Conservation (phyloP, 1,140 invertebrate genomes). For the Cepaea nemoralis region DNA sequence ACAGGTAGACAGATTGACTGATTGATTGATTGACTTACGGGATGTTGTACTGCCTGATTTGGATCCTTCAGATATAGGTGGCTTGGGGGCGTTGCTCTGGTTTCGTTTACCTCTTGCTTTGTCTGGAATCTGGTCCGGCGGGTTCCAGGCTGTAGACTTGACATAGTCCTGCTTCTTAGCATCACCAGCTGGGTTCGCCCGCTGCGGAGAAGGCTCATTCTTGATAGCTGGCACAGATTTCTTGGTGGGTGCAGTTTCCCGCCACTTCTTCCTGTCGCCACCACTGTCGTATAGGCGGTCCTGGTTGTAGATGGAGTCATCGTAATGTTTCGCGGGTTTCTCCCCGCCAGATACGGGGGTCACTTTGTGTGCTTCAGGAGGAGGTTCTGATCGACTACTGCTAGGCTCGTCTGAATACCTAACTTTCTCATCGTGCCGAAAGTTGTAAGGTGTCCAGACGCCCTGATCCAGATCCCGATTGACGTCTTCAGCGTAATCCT, state of each 20-base stretch:
- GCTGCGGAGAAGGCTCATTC: not conserved
- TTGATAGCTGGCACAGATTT: not conserved
- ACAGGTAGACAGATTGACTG: too few relatives aligned
- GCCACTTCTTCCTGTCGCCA: slow-evolving; percentile 4
- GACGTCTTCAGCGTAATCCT: slow-evolving; percentile 35
- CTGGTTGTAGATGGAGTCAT: not conserved
- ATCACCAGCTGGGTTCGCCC: not conserved
- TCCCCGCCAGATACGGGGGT: not conserved
- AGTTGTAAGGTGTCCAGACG: slow-evolving; percentile 4
- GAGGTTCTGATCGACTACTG: not conserved
- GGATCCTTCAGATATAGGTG: not conserved
- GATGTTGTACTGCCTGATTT: not conserved
- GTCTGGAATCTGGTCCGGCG: slow-evolving; percentile 23
- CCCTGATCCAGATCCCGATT: slow-evolving; percentile 20
- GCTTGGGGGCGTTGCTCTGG: not conserved
- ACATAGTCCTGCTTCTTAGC: not conserved
- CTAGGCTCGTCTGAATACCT: not conserved
- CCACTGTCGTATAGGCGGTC: not conserved
- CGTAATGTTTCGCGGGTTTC: not conserved
- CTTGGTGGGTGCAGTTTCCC: not conserved
- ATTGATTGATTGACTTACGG: too few relatives aligned
- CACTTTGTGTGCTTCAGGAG: not conserved
- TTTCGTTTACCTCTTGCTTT: slow-evolving; percentile 19
- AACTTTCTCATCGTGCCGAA: not conserved
- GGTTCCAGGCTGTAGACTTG: not conserved